phyloP scores from a whole-genome alignment of 2,797 vertebrate species.

The Mus spretus region DNA sequence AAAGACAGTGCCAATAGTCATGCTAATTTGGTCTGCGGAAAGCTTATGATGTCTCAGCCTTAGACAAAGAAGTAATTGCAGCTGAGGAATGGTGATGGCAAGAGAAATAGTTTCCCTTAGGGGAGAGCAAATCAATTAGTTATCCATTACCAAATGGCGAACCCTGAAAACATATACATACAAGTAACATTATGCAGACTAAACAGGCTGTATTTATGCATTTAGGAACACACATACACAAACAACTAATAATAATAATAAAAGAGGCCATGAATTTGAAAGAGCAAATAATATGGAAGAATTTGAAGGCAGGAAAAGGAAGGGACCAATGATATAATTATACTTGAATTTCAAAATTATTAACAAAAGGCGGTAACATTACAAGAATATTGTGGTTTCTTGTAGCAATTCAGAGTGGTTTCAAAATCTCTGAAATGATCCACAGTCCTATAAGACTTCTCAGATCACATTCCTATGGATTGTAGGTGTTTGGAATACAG shows the following conservation, averaged over 20 bases:
- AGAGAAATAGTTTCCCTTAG: not conserved
- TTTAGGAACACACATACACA: not conserved
- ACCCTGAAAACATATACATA: not conserved
- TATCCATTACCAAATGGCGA: not conserved
- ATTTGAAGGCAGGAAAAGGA: not conserved
- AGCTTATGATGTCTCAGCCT: not conserved
- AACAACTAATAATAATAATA: not conserved
- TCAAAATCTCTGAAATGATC: slow-evolving; percentile 12
- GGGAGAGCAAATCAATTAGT: not conserved
- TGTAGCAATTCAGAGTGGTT: slow-evolving; percentile 29
- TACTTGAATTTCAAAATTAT: not conserved
- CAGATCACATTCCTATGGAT: slow-evolving; percentile 25
- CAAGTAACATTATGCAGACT: not conserved
- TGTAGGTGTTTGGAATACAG: not conserved
- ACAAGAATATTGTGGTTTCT: slow-evolving; percentile 36
- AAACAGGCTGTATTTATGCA: not conserved
- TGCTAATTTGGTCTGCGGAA: not conserved
- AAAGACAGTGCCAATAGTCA: not conserved
- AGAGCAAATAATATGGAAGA: not conserved
- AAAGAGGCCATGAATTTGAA: not conserved
- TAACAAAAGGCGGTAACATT: not conserved
- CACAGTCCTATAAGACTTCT: not conserved
- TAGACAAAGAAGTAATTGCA: not conserved
- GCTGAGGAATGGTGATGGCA: not conserved
- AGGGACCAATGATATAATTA: not conserved